phyloP scores from a whole-genome alignment of 2,888 invertebrate species.

The Drosophila kuntzei region DNA sequence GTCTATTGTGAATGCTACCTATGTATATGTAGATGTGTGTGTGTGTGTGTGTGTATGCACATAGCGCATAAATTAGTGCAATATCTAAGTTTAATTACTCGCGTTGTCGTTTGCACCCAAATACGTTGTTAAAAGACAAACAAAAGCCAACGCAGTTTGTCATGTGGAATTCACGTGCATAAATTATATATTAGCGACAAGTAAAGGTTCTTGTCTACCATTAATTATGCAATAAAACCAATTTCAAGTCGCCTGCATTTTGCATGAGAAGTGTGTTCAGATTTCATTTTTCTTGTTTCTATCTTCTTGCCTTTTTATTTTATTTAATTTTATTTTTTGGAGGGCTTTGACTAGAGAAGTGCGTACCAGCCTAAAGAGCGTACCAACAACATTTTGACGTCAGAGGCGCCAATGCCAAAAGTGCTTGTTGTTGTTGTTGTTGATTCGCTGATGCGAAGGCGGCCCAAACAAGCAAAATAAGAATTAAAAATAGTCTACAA shows the following conservation, averaged over 20 bases:
- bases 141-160: constrained; percentile 15
- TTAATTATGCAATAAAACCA: constrained; percentile 72
- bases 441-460: constrained; percentile 42
- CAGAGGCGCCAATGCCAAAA: constrained; percentile 67
- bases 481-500: constrained; percentile 77
- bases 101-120: constrained; percentile 14
- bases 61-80: constrained; percentile 52
- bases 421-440: constrained; percentile 31
- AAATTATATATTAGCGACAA: constrained; percentile 48
- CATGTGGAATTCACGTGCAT: constrained; percentile 21
- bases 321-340: constrained; percentile 49
- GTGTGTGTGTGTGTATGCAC: not conserved
- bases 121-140: constrained; percentile 29
- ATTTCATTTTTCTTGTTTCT: constrained; percentile 62
- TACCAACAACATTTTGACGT: constrained; percentile 49
- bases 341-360: constrained; percentile 21
- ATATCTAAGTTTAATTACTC: constrained; percentile 51
- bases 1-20: constrained; percentile 53
- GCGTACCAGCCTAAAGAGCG: constrained; percentile 44
- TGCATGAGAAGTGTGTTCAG: constrained; percentile 34
- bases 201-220: constrained; percentile 25
- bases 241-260: constrained; percentile 49
- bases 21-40: not conserved
- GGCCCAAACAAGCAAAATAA: constrained; percentile 43
- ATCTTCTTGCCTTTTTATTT: not conserved